phyloP scores from a whole-genome alignment of 2,797 vertebrate species.

The Cottoperca gobio region DNA sequence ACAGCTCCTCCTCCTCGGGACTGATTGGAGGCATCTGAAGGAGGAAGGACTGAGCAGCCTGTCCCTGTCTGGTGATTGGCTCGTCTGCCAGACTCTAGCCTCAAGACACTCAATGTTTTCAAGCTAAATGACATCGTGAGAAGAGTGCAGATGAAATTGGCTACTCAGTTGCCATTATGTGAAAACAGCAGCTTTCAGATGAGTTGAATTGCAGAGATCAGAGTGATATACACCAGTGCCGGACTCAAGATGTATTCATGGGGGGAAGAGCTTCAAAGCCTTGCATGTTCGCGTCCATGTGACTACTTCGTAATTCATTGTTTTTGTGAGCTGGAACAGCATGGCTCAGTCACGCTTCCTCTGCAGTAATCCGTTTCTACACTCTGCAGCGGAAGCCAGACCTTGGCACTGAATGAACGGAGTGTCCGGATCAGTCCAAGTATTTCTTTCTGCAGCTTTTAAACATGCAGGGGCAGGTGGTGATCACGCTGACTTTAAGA shows the following conservation, averaged over 20 bases:
- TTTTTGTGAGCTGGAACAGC: background rate
- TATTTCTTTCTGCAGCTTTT: conserved; percentile 20
- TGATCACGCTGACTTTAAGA: conserved; percentile 7
- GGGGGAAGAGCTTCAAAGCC: background rate
- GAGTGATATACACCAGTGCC: background rate
- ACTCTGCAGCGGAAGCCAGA: background rate
- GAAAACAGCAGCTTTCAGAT: background rate
- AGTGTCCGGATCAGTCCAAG: background rate
- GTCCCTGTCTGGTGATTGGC: conserved; percentile 60
- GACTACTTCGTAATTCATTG: background rate
- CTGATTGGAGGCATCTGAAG: conserved; percentile 65
- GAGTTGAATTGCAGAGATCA: background rate
- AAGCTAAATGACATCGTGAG: conserved; percentile 35
- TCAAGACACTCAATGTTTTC: background rate
- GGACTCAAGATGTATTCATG: background rate
- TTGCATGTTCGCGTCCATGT: conserved; percentile 17
- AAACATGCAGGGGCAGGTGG: conserved; percentile 25
- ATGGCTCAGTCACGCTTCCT: background rate
- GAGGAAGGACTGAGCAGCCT: conserved; percentile 34
- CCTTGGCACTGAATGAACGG: conserved; percentile 10
- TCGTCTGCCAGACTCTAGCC: conserved; percentile 4
- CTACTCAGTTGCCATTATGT: background rate
- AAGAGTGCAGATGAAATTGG: conserved; percentile 37
- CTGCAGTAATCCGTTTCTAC: background rate
- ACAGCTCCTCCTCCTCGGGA: conserved; percentile 46